Conservation (phyloP, 2,888 invertebrate genomes). For the Julus scandinavius region DNA sequence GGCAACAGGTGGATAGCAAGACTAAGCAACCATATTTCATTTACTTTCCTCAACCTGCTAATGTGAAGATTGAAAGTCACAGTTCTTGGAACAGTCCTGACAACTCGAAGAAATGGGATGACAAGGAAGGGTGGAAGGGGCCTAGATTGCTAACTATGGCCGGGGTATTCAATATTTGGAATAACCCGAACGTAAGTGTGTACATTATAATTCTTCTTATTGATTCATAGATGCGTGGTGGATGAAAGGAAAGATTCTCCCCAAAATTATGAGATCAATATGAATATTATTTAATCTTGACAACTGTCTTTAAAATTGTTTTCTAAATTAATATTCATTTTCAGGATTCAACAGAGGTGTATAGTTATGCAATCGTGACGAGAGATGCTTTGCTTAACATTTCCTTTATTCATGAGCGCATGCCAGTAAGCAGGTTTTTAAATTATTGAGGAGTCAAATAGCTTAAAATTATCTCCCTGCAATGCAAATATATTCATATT, state of each 20-base stretch:
- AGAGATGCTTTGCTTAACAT: conserved; percentile 53
- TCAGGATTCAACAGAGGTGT: conserved; percentile 48
- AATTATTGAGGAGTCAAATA: background rate
- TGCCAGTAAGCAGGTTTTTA: conserved; percentile 56
- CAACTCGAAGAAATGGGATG: conserved; percentile 64
- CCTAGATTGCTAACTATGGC: conserved; percentile 78
- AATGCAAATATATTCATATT: too few species aligned
- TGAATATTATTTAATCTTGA: too few species aligned
- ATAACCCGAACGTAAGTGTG: conserved; percentile 65
- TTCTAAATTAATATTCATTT: too few species aligned
- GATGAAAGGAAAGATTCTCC: too few species aligned
- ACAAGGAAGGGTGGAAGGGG: conserved; percentile 72
- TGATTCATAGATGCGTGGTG: too few species aligned
- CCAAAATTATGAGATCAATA: too few species aligned
- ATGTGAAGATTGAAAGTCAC: conserved; percentile 70
- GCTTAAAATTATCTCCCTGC: too few species aligned
- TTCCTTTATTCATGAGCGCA: conserved; percentile 57
- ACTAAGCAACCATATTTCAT: conserved; percentile 80
- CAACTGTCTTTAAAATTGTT: background rate
- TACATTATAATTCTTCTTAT: too few species aligned
- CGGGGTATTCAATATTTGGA: conserved; percentile 79
- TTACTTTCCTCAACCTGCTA: conserved; percentile 73
- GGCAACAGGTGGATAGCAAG: conserved; percentile 72
- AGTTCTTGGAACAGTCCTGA: conserved; percentile 9
- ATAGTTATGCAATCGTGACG: conserved; percentile 56